A percentile compares a stretch with the other conserved stretches of the same genome.
Conservation (phyloP, 2,888 invertebrate species). For the Drosophila histrio region DNA sequence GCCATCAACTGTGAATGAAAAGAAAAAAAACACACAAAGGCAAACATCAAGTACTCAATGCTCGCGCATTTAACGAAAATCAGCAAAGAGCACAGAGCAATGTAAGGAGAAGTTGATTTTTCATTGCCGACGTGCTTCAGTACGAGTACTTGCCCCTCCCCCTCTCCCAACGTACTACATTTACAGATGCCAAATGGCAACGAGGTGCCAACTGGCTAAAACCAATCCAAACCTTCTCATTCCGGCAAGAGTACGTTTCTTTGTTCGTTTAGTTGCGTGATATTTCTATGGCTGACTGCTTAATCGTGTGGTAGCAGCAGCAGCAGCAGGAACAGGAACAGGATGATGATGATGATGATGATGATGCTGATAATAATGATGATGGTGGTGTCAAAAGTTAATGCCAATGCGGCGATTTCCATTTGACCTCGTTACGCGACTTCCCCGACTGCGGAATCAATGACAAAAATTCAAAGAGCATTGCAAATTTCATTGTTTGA, state of each 20-base stretch:
- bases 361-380: not conserved
- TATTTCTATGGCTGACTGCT: conserved; percentile 74
- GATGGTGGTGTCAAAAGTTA: conserved; percentile 72
- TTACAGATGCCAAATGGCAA: conserved; percentile 53
- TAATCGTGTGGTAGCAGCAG: conserved; percentile 65
- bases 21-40: conserved; percentile 36
- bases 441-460: conserved; percentile 50
- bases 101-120: conserved; percentile 50
- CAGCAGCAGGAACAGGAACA: conserved; percentile 22
- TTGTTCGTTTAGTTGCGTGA: conserved; percentile 76
- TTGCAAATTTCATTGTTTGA: conserved; percentile 72
- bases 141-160: not conserved
- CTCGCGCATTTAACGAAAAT: conserved; percentile 56
- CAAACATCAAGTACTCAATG: conserved; percentile 52
- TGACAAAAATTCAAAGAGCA: conserved; percentile 51
- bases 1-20: conserved; percentile 28
- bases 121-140: conserved; percentile 50
- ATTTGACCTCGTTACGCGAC: conserved; percentile 74
- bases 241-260: conserved; percentile 57
- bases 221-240: conserved; percentile 1
- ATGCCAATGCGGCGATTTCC: conserved; percentile 77
- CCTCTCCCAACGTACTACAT: not conserved
- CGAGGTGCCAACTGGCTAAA: conserved; percentile 48
- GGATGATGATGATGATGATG: not conserved
- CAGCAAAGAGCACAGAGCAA: conserved; percentile 23